These are phyloP conservation scores for Pangasius djambal DNA, from an alignment of 2,797 vertebrate species.

Conservation along the genomic window DNA sequence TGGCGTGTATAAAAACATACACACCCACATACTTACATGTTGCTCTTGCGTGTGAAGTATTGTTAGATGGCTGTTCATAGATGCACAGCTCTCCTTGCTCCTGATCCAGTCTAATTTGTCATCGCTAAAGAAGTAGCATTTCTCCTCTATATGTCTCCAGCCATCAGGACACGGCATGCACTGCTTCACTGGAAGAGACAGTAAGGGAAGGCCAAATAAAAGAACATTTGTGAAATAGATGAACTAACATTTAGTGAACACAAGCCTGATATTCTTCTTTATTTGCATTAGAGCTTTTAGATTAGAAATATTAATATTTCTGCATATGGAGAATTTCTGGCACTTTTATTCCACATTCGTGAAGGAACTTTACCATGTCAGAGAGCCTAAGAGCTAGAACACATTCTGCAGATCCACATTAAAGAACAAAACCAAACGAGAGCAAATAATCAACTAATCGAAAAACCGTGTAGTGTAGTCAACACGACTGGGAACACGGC, in stretches of 20 bases:
- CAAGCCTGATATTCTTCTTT: neutral
- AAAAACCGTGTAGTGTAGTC: neutral
- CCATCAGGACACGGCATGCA: slow-evolving; percentile 64
- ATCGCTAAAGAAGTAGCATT: slow-evolving; percentile 65
- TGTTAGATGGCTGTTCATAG: slow-evolving; percentile 58
- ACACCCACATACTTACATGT: slow-evolving; percentile 53
- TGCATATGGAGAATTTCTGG: neutral
- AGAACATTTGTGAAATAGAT: neutral
- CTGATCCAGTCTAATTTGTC: slow-evolving; percentile 64
- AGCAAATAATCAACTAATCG: neutral
- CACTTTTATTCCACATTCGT: neutral
- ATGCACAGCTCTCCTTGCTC: slow-evolving; percentile 59
- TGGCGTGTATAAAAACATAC: neutral
- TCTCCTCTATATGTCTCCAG: slow-evolving; percentile 56
- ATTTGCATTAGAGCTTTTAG: neutral
- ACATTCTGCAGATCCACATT: neutral
- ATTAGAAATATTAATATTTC: neutral
- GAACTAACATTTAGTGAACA: neutral
- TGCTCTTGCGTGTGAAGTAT: slow-evolving; percentile 62
- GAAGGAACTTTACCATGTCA: neutral
- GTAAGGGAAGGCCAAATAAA: neutral
- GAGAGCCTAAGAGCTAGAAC: neutral
- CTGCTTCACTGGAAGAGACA: slow-evolving; percentile 47
- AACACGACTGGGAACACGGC: neutral
- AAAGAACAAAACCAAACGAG: neutral